These are phyloP conservation scores for Aquatica leii DNA, from an alignment of 2,888 invertebrate genomes.

Conservation along the genomic window DNA sequence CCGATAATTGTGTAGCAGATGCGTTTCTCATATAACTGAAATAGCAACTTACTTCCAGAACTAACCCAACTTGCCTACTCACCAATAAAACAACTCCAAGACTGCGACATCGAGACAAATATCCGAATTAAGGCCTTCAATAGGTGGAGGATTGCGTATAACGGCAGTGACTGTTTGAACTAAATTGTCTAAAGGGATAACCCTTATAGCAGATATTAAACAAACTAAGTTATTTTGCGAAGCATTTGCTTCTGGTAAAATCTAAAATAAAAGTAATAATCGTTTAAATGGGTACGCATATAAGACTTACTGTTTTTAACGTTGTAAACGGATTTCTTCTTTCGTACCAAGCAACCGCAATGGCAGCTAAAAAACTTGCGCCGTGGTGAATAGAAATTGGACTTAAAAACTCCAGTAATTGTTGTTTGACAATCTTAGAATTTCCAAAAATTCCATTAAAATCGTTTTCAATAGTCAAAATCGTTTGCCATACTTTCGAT, in stretches of 20 bases:
- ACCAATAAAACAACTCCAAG: conserved; percentile 81
- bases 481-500: conserved; percentile 80
- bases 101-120: conserved; percentile 79
- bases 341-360: conserved; percentile 88
- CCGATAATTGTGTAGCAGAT: conserved; percentile 73
- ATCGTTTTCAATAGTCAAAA: conserved; percentile 60
- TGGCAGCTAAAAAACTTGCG: conserved; percentile 79
- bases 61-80: conserved; percentile 34
- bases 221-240: conserved; percentile 81
- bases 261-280: conserved; percentile 54
- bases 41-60: not conserved
- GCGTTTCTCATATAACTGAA: conserved; percentile 71
- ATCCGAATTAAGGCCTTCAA: conserved; percentile 67
- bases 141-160: conserved; percentile 77
- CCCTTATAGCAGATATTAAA: conserved; percentile 80
- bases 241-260: conserved; percentile 69
- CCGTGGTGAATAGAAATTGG: conserved; percentile 86
- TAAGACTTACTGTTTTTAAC: conserved; percentile 59
- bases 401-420: conserved; percentile 82
- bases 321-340: conserved; percentile 63
- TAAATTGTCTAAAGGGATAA: conserved; percentile 84
- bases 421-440: conserved; percentile 76
- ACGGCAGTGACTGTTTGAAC: conserved; percentile 84
- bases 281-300: not conserved
- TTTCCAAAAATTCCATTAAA: conserved; percentile 67